phyloP scores from a whole-genome alignment of 2,113 vertebrate species.

The Parus major region DNA sequence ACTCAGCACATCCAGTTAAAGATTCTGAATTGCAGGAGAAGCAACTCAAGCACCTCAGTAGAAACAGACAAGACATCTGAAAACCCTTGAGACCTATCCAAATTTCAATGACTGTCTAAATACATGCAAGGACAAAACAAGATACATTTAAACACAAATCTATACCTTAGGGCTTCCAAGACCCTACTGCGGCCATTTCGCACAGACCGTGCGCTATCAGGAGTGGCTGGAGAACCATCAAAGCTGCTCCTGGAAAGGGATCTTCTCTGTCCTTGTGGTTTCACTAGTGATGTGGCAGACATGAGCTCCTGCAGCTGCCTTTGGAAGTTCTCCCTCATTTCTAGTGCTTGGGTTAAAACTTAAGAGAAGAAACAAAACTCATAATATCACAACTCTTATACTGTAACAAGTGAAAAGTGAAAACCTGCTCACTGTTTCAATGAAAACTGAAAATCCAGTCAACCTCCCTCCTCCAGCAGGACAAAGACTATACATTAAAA shows the following conservation, averaged over 20 bases:
- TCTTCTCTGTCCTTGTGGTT: conserved; percentile 77
- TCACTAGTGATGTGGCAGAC: conserved; percentile 89
- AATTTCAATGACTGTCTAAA: neutral
- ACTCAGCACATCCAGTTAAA: neutral
- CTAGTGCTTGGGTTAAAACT: conserved; percentile 86
- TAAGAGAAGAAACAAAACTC: neutral
- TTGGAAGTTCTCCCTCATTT: conserved; percentile 95
- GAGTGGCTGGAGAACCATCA: conserved; percentile 77
- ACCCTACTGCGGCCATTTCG: conserved; percentile 84
- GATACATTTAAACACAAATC: neutral
- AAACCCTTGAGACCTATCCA: neutral
- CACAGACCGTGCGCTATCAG: conserved; percentile 73
- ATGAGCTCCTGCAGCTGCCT: conserved; percentile 95
- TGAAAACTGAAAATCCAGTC: neutral
- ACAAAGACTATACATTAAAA: neutral
- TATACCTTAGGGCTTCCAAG: conserved; percentile 90
- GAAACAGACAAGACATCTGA: neutral
- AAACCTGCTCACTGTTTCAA: neutral
- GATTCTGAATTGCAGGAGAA: neutral
- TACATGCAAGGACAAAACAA: neutral
- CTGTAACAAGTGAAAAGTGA: neutral
- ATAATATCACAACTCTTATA: neutral
- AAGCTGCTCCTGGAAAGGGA: conserved; percentile 77
- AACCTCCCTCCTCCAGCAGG: neutral
- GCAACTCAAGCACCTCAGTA: neutral